These are phyloP conservation scores for Sorex fumeus DNA, from an alignment of 2,113 vertebrate species.

Conservation along the genomic window DNA sequence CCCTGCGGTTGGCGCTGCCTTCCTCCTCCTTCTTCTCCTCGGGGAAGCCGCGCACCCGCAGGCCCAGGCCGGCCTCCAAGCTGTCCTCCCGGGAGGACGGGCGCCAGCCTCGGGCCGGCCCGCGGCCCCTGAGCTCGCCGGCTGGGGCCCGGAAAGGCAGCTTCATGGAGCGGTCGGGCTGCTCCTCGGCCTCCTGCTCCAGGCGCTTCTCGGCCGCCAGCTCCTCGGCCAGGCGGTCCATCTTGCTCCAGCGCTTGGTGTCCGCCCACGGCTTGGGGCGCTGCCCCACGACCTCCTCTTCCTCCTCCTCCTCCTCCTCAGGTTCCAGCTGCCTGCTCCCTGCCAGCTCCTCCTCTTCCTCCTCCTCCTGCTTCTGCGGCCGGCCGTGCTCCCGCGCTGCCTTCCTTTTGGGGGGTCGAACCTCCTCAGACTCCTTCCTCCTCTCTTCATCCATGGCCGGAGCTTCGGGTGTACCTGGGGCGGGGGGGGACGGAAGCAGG, in stretches of 20 bases:
- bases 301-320: too few species aligned
- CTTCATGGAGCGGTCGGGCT: conserved; percentile 88
- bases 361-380: conserved; percentile 79
- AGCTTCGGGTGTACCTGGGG: conserved; percentile 80
- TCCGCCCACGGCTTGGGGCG: conserved; percentile 87
- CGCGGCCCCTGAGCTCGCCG: conserved; percentile 79
- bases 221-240: conserved; percentile 89
- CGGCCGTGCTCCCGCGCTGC: conserved; percentile 45
- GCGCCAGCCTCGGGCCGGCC: conserved; percentile 85
- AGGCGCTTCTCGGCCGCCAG: conserved; percentile 87
- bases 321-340: conserved; percentile 48
- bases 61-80: conserved; percentile 88
- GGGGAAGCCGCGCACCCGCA: conserved; percentile 84
- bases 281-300: conserved; percentile 65
- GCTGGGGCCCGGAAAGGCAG: conserved; percentile 83
- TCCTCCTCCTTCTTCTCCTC: conserved; percentile 96
- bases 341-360: conserved; percentile 62
- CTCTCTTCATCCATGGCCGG: conserved; percentile 80
- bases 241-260: conserved; percentile 89
- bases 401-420: conserved; percentile 63
- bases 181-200: conserved; percentile 78
- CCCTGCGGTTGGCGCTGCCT: conserved; percentile 94
- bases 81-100: conserved; percentile 91
- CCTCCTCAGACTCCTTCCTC: conserved; percentile 77
- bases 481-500: conserved; percentile 66